Evolutionary conservation across 2,888 invertebrate genomes (phyloP).

Genomic region (Rutpela maculata): DNA sequence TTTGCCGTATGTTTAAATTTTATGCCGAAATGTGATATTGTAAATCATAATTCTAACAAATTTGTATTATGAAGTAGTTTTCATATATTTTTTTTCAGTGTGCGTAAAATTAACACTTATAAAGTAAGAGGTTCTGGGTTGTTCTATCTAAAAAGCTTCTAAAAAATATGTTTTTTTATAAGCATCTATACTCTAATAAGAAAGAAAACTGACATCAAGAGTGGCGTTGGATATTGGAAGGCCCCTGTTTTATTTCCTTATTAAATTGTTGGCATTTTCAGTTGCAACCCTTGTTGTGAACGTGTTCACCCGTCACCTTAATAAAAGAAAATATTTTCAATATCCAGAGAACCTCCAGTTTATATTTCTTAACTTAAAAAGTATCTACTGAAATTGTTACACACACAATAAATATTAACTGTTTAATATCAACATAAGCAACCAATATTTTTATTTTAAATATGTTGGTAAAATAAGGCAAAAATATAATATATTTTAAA

Average conservation of each 20-base stretch:
- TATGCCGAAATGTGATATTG: no score
- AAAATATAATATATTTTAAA: no score
- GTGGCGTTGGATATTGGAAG: background rate
- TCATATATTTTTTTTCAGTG: no score
- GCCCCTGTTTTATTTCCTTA: background rate
- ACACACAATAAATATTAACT: no score
- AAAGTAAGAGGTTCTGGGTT: background rate
- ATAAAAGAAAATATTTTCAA: background rate
- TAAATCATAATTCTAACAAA: no score
- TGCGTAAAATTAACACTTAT: no score
- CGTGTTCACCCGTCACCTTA: background rate
- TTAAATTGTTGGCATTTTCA: conserved; percentile 6
- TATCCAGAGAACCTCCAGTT: background rate
- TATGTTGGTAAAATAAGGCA: no score
- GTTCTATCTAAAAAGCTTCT: background rate
- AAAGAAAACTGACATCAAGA: background rate
- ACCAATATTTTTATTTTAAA: no score
- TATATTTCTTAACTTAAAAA: background rate
- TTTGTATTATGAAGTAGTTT: no score
- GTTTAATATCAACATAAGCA: no score
- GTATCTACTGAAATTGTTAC: background rate
- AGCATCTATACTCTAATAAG: background rate
- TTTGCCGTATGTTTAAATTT: no score
- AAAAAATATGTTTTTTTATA: background rate
- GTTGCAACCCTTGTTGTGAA: conserved; percentile 5